Percentiles rank a stretch among this genome's conserved stretches.
phyloP scores from a whole-genome alignment of 2,113 vertebrate genomes.

The Bambusicola thoracicus region DNA sequence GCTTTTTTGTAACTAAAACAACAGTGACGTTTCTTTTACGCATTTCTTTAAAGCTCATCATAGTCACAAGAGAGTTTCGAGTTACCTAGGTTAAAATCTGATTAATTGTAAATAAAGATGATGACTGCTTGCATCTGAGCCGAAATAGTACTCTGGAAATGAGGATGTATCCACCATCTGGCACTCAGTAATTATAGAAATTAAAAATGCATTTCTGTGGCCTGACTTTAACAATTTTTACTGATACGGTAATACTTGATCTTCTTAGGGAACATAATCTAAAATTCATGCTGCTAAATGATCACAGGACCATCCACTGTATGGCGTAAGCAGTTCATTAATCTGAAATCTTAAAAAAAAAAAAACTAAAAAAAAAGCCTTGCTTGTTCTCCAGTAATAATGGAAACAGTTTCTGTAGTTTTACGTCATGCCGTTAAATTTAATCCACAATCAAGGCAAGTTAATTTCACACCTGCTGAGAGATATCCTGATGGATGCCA shows the following conservation, averaged over 20 bases:
- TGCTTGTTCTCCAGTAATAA: slow-evolving; percentile 34
- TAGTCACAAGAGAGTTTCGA: slow-evolving; percentile 29
- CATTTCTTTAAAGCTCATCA: slow-evolving; percentile 30
- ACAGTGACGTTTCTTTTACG: not conserved
- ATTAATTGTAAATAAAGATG: slow-evolving; percentile 68
- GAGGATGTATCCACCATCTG: slow-evolving; percentile 36
- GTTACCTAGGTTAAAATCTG: slow-evolving; percentile 35
- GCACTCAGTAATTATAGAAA: slow-evolving; percentile 50
- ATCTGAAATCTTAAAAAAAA: slow-evolving; percentile 22
- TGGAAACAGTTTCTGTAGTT: slow-evolving; percentile 4
- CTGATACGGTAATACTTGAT: slow-evolving; percentile 60
- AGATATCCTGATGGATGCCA: slow-evolving; percentile 60
- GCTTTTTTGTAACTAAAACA: slow-evolving; percentile 36
- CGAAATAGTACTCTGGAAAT: slow-evolving; percentile 17
- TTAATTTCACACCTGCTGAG: slow-evolving; percentile 73
- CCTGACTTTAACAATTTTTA: slow-evolving; percentile 63
- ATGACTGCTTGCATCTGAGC: slow-evolving; percentile 49
- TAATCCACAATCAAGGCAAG: slow-evolving; percentile 56
- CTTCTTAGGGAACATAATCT: slow-evolving; percentile 62
- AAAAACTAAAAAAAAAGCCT: not conserved
- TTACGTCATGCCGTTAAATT: slow-evolving; percentile 48
- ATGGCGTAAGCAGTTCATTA: slow-evolving; percentile 61
- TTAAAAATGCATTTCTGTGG: slow-evolving; percentile 44
- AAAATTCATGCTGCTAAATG: slow-evolving; percentile 39
- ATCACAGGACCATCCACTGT: slow-evolving; percentile 21